Conservation (phyloP, 2,888 invertebrate genomes). For the Chaetoderma sp. region DNA sequence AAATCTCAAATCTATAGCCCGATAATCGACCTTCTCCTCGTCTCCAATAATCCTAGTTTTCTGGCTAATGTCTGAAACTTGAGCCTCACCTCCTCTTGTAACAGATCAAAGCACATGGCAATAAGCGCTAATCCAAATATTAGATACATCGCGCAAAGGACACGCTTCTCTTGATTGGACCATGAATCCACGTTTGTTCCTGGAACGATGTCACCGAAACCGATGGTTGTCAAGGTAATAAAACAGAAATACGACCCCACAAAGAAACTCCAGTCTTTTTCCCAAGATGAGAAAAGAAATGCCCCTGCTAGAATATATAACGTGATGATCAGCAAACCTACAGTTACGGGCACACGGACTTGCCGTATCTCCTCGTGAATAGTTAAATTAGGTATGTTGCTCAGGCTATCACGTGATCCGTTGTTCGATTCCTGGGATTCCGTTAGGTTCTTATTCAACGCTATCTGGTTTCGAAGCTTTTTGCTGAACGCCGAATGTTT, state of each 20-base stretch:
- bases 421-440: no score
- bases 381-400: no score
- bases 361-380: no score
- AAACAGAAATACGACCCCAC: slow-evolving; percentile 78
- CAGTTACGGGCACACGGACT: slow-evolving; percentile 85
- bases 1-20: no score
- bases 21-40: no score
- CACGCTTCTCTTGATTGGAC: slow-evolving; percentile 57
- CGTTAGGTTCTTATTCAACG: no score
- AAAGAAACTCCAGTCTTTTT: slow-evolving; percentile 90
- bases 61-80: slow-evolving; percentile 61
- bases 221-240: slow-evolving; percentile 70
- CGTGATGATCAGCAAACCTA: slow-evolving; percentile 90
- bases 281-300: slow-evolving; percentile 90
- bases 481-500: no score
- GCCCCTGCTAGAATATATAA: slow-evolving; percentile 91
- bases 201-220: slow-evolving; percentile 70
- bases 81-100: slow-evolving; percentile 68
- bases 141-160: slow-evolving; percentile 65
- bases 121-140: slow-evolving; percentile 70
- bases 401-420: no score
- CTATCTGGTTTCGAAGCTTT: no score
- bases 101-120: slow-evolving; percentile 70
- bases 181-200: slow-evolving; percentile 57
- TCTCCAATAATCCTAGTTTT: slow-evolving; percentile 61